A percentile compares a stretch with the other conserved stretches of the same genome.
phyloP scores from a whole-genome alignment of 2,113 vertebrate genomes.

The Rhinichthys klamathensis region DNA sequence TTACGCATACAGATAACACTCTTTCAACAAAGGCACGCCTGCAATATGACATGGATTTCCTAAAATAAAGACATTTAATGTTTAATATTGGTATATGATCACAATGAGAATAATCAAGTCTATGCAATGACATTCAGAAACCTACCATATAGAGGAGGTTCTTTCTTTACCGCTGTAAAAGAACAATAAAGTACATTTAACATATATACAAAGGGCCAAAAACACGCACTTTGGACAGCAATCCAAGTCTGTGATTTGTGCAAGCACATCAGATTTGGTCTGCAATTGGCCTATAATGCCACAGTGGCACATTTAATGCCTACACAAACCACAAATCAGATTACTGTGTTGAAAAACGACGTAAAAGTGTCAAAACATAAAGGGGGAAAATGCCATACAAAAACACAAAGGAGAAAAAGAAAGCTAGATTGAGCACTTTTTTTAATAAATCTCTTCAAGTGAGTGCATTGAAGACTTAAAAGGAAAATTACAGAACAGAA shows the following conservation, averaged over 20 bases:
- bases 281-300: neutral
- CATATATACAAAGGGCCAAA: conserved; percentile 39
- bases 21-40: conserved; percentile 18
- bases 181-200: conserved; percentile 65
- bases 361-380: neutral
- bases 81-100: conserved; percentile 21
- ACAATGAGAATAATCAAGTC: conserved; percentile 38
- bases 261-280: conserved; percentile 12
- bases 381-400: neutral
- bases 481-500: neutral
- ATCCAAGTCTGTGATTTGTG: conserved; percentile 4
- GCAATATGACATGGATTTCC: conserved; percentile 21
- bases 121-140: conserved; percentile 62
- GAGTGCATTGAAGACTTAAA: neutral
- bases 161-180: conserved; percentile 82
- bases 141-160: conserved; percentile 80
- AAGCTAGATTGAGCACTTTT: neutral
- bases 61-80: conserved; percentile 5
- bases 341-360: neutral
- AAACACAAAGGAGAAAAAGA: conserved; percentile 22
- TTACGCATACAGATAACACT: neutral
- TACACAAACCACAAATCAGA: conserved; percentile 39
- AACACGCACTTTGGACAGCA: conserved; percentile 40
- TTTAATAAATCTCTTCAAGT: neutral
- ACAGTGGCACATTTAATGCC: neutral